Conservation (phyloP, 2,888 invertebrate genomes). For the Mamestra brassicae region DNA sequence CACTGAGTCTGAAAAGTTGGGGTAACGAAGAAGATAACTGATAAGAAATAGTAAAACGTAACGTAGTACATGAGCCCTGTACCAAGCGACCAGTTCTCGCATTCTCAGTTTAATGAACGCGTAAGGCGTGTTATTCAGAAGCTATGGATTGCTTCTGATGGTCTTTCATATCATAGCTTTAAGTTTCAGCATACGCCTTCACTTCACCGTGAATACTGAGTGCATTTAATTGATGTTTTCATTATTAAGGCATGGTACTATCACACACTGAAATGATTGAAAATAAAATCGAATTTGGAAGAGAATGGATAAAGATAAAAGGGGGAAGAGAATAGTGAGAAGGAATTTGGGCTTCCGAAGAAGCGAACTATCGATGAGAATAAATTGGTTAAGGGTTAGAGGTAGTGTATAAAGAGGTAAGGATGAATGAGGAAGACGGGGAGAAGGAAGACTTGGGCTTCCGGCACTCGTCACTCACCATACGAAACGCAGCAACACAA, state of each 20-base stretch:
- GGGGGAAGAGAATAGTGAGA: no score
- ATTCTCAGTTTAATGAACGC: slow-evolving; percentile 1
- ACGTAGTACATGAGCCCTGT: background rate
- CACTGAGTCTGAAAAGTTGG: background rate
- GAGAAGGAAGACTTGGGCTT: background rate
- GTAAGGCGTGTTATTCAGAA: background rate
- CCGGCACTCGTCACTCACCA: slow-evolving; percentile 37
- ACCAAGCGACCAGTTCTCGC: background rate
- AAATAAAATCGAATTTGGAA: no score
- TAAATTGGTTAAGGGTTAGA: no score
- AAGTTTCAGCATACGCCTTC: slow-evolving; percentile 1
- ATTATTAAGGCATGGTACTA: background rate
- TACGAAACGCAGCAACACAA: slow-evolving; percentile 8
- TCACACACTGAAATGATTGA: background rate
- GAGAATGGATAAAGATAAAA: background rate
- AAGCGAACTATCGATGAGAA: no score
- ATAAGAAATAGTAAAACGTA: background rate
- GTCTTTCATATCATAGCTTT: background rate
- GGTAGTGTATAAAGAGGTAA: no score
- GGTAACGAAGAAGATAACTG: background rate
- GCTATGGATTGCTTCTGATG: no score
- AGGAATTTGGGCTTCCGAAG: no score
- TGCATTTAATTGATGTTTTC: background rate
- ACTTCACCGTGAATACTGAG: background rate
- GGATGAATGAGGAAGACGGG: no score